Base-by-base conservation (phyloP, 2,797 vertebrate species). In the Darevskia nairensis region DNA sequence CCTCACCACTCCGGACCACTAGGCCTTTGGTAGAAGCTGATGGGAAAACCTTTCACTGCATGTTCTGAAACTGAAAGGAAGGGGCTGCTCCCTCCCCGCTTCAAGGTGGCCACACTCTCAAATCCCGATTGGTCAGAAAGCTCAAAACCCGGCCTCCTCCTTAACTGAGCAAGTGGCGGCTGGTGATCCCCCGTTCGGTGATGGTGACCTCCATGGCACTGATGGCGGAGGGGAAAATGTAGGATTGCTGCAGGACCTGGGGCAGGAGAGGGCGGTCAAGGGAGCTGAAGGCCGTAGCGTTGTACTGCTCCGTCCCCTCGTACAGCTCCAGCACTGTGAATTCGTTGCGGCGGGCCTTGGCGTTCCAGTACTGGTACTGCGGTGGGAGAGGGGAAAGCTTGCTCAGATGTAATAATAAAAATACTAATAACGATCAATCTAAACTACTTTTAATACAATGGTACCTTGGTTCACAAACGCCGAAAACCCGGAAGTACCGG, bases 351-450 rank as follows among this genome's bases (percentile, higher is more conserved):
- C 99, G 98, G 3, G 98, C 98, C 94, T 99, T 99, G 0, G 98
- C 98, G 92, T 99, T 99, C 99, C 99, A 99, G 95, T 99, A 99
- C 80, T 98, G 98, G 87, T 99, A 99, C 99, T 99, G 95, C 0
- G 32, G 55, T 2, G 21, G 6, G 8, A 4, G 44, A 35, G 17
- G n/a, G 2, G 13, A 17, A 8, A 0, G 17, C 27, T 6, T 0
- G 50, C 50, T 55, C 50, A 55, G 50, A 15, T 0, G 50, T 55
- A 55, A 55, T 1, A 55, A 55, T 15, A 15, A 55, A 55, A 55
- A 55, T 55, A 55, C 13, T 55, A 55, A 55, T 55, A 55, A 55
- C 13, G 13, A 55, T 55, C 13, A 15, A 55, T 55, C 50, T 55
- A 55, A 55, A 15, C 13, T 55, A 15, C 50, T 55, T 15, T 55